phyloP scores from a whole-genome alignment of 2,888 invertebrate genomes.

The Anticlea derivata region DNA sequence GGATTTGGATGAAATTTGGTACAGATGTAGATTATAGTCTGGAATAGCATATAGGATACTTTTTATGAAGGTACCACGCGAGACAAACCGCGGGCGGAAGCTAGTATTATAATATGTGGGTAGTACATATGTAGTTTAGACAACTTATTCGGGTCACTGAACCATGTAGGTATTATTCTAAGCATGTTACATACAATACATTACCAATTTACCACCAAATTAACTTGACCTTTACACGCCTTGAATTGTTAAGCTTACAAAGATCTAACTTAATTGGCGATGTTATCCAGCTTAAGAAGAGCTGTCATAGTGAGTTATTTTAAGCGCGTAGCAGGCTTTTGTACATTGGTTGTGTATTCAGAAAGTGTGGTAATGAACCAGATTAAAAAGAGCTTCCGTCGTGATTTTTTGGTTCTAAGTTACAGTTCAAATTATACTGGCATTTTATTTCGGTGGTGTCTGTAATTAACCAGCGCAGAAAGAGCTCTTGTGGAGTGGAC shows the following conservation, averaged over 20 bases:
- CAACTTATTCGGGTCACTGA: slow-evolving; percentile 5
- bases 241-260: slow-evolving; percentile 15
- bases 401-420: not conserved
- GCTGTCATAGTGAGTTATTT: not conserved
- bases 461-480: too few relatives aligned
- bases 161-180: too few relatives aligned
- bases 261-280: slow-evolving; percentile 20
- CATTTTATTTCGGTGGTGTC: too few relatives aligned
- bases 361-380: slow-evolving; percentile 3
- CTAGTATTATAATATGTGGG: too few relatives aligned
- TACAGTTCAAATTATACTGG: not conserved
- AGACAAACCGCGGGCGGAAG: too few relatives aligned
- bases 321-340: not conserved
- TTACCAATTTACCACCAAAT: slow-evolving; percentile 7
- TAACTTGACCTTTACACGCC: slow-evolving; percentile 21
- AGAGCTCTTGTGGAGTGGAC: too few relatives aligned
- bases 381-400: not conserved
- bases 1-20: too few relatives aligned
- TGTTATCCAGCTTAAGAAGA: slow-evolving; percentile 10
- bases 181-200: too few relatives aligned
- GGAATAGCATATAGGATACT: too few relatives aligned
- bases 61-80: too few relatives aligned
- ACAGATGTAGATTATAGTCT: too few relatives aligned
- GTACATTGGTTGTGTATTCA: slow-evolving; percentile 6
- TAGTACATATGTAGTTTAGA: too few relatives aligned